Base-by-base conservation (phyloP, 2,797 vertebrate genomes). In the Acanthornis magna region DNA sequence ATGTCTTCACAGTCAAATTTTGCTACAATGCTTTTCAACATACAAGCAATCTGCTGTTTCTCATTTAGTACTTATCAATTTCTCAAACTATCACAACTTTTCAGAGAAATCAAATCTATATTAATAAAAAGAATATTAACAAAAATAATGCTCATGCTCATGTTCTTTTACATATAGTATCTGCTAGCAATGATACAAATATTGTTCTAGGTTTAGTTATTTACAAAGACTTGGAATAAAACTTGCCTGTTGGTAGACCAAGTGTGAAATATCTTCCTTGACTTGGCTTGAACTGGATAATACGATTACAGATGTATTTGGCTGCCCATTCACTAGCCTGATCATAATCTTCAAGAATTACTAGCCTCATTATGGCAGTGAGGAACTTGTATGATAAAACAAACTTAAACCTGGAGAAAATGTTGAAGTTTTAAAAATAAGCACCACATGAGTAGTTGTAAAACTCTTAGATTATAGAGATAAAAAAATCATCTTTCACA, bases 281-380 rank as follows among this genome's bases (percentile, higher is more conserved):
- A 80, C 97, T 98, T 62, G 98, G 98, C 91, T 98, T 98, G 96
- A 98, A 98, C 26, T 98, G 97, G 95, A 98, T 97, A 95, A 98
- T 98, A 78, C 98, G 96, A 97, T 99, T 99, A 88, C 98, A 98
- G 74, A 99, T 99, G 96, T 99, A 99, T 90, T 99, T 99, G 48
- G 99, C 99, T 91, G 99, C 98, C 99, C 99, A 99, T 94, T 99
- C 99, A 83, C 99, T 99, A 20, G 99, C 98, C 97, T 98, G 97
- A 66, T 99, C 98, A 94, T 99, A 99, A 94, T 99, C 98, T 95
- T 99, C 98, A 81, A 99, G 98, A 95, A 99, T 99, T 34, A 98
- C 98, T 63, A 98, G 97, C 81, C 98, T 98, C 98, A 98, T 98
- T 89, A 43, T 94, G 91, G 82, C 55, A 72, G 74, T 14, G 58